A percentile compares a stretch with the other conserved stretches of the same genome.
Conservation (phyloP, 1,140 invertebrate genomes). For the Phenacoccus solenopsis region DNA sequence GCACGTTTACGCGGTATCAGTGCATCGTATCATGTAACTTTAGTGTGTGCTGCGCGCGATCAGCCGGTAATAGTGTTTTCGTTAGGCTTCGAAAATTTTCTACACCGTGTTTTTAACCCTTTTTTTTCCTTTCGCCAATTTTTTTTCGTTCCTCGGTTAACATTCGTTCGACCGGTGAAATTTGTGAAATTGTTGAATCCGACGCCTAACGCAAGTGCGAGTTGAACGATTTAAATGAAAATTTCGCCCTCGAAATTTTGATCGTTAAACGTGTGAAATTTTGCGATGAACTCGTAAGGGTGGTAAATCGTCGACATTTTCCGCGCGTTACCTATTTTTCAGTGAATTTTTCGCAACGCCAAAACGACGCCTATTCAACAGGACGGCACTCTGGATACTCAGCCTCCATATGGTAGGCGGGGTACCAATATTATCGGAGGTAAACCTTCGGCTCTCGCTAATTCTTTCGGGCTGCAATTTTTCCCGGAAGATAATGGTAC, state of each 20-base stretch:
- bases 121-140: background rate
- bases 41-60: constrained; percentile 6
- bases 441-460: constrained; percentile 22
- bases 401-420: constrained; percentile 25
- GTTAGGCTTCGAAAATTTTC: background rate
- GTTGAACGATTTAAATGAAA: no score
- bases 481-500: constrained; percentile 22
- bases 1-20: background rate
- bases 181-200: no score
- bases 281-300: background rate
- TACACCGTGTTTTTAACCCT: background rate
- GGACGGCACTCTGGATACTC: constrained; percentile 21
- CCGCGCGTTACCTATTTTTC: background rate
- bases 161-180: no score
- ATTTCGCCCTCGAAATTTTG: background rate
- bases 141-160: no score
- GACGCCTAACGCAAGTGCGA: no score
- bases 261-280: background rate
- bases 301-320: background rate
- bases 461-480: constrained; percentile 23
- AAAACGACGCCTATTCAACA: constrained; percentile 27
- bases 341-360: constrained; percentile 13
- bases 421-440: constrained; percentile 21
- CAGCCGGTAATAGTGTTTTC: background rate
- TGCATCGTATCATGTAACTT: background rate